phyloP scores from a whole-genome alignment of 2,113 vertebrate species.

The Beaufortia kweichowensis region DNA sequence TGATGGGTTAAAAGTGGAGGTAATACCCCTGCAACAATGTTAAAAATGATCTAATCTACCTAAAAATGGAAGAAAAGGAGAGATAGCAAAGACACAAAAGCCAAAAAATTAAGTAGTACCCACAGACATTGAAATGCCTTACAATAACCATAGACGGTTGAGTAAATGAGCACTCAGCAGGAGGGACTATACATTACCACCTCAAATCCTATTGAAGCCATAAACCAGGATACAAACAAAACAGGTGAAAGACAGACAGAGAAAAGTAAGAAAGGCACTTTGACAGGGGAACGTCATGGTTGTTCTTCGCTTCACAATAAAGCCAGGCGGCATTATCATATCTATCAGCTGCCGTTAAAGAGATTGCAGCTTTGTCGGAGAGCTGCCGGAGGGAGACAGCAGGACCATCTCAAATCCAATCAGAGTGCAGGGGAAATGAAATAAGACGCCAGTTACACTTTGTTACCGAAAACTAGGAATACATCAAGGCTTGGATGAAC shows the following conservation, averaged over 20 bases:
- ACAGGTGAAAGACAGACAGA: neutral
- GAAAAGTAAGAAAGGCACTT: constrained; percentile 32
- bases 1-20: neutral
- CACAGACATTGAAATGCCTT: constrained; percentile 38
- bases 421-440: constrained; percentile 72
- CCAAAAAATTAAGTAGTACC: constrained; percentile 24
- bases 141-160: constrained; percentile 4
- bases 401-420: constrained; percentile 73
- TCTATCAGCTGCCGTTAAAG: constrained; percentile 67
- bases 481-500: constrained; percentile 9
- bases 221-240: constrained; percentile 25
- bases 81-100: constrained; percentile 7
- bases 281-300: constrained; percentile 38
- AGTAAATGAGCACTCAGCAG: constrained; percentile 5
- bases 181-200: constrained; percentile 22
- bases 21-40: neutral
- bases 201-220: constrained; percentile 23
- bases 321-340: constrained; percentile 71
- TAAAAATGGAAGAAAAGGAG: neutral
- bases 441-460: constrained; percentile 63
- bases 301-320: constrained; percentile 65
- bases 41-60: neutral
- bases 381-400: constrained; percentile 49
- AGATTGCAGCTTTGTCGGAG: constrained; percentile 65
- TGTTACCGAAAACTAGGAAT: constrained; percentile 63